A percentile compares a stretch with the other conserved stretches of the same genome.
Conservation (phyloP, 2,113 vertebrate genomes). For the Upupa epops region DNA sequence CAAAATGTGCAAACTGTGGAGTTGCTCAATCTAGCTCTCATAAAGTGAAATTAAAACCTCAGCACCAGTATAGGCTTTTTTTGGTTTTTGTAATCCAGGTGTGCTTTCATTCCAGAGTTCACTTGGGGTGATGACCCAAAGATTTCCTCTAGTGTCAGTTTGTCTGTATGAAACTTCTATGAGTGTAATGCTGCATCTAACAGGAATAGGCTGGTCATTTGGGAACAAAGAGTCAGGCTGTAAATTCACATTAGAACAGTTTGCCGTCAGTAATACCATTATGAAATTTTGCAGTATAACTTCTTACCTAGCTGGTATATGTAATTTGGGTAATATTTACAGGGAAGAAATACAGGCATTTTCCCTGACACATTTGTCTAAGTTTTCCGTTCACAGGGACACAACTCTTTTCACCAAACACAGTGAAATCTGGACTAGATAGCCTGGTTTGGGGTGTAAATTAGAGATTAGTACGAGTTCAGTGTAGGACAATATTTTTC, state of each 20-base stretch:
- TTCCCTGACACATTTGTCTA: neutral
- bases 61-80: neutral
- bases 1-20: neutral
- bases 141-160: neutral
- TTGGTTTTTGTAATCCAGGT: neutral
- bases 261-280: neutral
- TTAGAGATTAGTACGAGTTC: neutral
- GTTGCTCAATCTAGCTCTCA: neutral
- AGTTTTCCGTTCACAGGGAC: neutral
- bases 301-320: neutral
- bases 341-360: neutral
- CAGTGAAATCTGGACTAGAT: neutral
- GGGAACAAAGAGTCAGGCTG: neutral
- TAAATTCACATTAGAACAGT: neutral
- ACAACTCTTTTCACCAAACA: neutral
- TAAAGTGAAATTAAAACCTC: neutral
- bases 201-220: neutral
- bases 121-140: neutral
- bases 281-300: neutral
- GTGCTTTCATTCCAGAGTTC: neutral
- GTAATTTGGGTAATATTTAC: neutral
- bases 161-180: neutral
- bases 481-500: neutral
- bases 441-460: neutral
- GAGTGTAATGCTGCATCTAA: neutral